Percentiles rank a stretch among this genome's conserved stretches.
Evolutionary conservation across 2,888 invertebrate genomes (phyloP).

Genomic region (Andrena flavipes): DNA sequence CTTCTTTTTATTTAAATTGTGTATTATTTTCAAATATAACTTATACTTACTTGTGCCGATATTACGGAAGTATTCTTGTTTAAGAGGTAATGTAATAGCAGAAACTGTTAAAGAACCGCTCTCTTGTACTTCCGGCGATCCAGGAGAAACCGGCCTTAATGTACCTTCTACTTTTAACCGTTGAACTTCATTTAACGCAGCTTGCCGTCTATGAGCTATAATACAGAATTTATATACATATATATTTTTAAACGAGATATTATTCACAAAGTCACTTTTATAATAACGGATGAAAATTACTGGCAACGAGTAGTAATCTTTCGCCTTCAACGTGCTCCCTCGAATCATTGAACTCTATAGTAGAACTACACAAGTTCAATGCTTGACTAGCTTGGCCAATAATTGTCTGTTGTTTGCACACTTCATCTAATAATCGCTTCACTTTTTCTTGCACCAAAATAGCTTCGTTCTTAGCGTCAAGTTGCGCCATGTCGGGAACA

Average conservation of each 20-base stretch:
- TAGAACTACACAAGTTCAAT: constrained; percentile 94
- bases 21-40: background rate
- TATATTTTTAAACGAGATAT: constrained; percentile 4
- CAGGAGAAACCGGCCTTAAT: constrained; percentile 87
- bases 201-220: constrained; percentile 94
- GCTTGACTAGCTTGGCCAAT: constrained; percentile 97
- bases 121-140: constrained; percentile 83
- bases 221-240: constrained; percentile 9
- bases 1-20: background rate
- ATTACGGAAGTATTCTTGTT: constrained; percentile 92
- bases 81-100: constrained; percentile 92
- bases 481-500: constrained; percentile 23
- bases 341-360: constrained; percentile 95
- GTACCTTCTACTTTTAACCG: constrained; percentile 93
- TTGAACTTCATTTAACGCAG: constrained; percentile 94
- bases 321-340: constrained; percentile 98
- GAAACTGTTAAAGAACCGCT: constrained; percentile 91
- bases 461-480: constrained; percentile 71
- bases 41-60: constrained; percentile 88
- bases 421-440: constrained; percentile 81
- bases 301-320: constrained; percentile 94
- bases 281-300: constrained; percentile 85
- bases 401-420: constrained; percentile 93
- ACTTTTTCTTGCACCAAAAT: constrained; percentile 80
- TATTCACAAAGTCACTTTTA: background rate